Evolutionary conservation across 2,888 invertebrate species (phyloP), one percentile per base, ranked within the genome.

Genomic region (Mythimna pallens): DNA sequence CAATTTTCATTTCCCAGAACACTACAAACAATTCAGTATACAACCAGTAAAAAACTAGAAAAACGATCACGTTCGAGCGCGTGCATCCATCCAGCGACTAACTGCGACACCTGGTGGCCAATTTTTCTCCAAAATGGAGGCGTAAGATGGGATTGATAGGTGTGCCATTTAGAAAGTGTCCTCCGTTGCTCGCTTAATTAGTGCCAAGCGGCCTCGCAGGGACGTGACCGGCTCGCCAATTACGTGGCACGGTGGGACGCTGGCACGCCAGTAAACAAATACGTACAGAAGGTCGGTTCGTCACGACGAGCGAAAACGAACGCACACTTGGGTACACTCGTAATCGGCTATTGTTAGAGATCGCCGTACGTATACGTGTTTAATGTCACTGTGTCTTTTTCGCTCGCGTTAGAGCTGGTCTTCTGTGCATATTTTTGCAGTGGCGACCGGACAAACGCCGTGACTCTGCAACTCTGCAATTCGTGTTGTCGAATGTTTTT

Each of bases 121-220:
- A 87, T 87, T 89, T 90, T 88, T 87, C 85, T 80, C 82, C 78
- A 74, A 81, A 88, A 90, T 88, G 82, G 83, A 86, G 86, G 84
- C 86, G 86, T 89, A 87, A 88, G 88, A 87, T 86, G 80, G 87
- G 84, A 86, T 89, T 86, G 91, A 90, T 91, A 88, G 90, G 81
- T 81, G 85, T 76, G 78, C 84, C 85, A 86, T 88, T 88, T 86
- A 81, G 82, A 84, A 82, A 82, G 82, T 86, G 86, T 87, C 86
- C 82, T 84, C 82, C 81, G 82, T 76, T 83, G 82, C 79, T 75
- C 78, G 82, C 82, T 87, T 84, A 85, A 87, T 88, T 88, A 85
- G 84, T 80, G 80, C 65, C 81, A 83, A 74, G 72, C 74, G 78
- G 79, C 82, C 80, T 79, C 78, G 78, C 68, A 75, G 61, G 64